Base-by-base conservation (phyloP, 1,140 invertebrate species). In the Phocides pigmalion region DNA sequence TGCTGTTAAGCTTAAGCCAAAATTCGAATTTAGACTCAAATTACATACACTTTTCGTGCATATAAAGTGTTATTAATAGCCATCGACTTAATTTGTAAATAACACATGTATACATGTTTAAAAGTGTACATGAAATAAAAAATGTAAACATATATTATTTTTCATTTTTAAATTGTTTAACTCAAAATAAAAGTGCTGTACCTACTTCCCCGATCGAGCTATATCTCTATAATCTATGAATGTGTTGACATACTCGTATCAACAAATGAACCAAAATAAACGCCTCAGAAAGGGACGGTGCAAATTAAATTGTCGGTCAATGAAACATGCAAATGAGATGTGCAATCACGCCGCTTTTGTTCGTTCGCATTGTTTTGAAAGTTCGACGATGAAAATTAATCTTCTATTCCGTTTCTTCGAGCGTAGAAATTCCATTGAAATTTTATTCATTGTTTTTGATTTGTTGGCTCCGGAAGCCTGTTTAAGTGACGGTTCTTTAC, bases 291-390 rank as follows among this genome's bases (percentile, higher is more conserved):
- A 74, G 70, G 64, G 74, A 64, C 67, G 59, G 70, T 64, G 71
- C 58, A 74, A 76, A 76, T 78, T 78, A 76, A 81, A 78, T 76
- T 74, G 72, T 81, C 75, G 70, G 75, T 81, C 78, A 78, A 81
- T 81, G 73, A 76, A 81, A 73, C 72, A 80, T 77, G 77, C 74
- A 80, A 80, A 81, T 81, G 73, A 76, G 76, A 70, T 65, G 64
- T 74, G 78, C 75, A 81, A 78, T 81, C 78, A 81, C 70, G 70
- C 41, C 66, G 78, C 75, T 78, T 80, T 76, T 66, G 67, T 58
- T 66, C 56, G 49, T 22, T 58, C 51, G 58, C 64, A 74, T 80
- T 80, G 74, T 77, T 75, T 71, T 67, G 19, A 39, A 62, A 62
- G 47, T 66, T 66, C 49, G 19, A 37, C 58, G 44, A 54, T 66